Conservation (phyloP, 2,113 vertebrate species). For the Ctenodactylus gundi region DNA sequence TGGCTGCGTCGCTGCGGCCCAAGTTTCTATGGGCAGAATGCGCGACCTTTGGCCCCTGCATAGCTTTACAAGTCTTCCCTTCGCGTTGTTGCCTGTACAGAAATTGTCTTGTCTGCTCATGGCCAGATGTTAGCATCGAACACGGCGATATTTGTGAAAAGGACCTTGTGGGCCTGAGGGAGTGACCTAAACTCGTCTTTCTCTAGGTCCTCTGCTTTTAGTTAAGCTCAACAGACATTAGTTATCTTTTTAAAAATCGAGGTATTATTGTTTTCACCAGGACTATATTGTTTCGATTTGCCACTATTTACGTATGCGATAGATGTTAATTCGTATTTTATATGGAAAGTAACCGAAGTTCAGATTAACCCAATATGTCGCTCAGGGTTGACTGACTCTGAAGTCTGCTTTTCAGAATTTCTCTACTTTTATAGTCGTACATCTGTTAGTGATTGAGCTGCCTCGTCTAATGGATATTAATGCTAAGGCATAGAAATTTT, state of each 20-base stretch:
- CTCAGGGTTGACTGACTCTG: not conserved
- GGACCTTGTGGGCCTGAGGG: not conserved
- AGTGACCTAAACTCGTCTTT: not conserved
- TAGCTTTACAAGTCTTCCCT: not conserved
- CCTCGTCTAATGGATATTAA: not conserved
- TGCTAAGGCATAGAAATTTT: not conserved
- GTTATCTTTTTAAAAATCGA: too few relatives aligned
- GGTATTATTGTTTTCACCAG: not conserved
- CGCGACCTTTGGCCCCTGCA: not conserved
- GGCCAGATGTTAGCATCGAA: not conserved
- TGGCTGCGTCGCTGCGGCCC: not conserved
- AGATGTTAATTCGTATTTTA: not conserved
- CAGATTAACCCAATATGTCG: not conserved
- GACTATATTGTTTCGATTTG: not conserved
- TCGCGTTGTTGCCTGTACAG: fast-evolving
- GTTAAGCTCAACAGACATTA: not conserved
- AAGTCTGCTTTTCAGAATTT: not conserved
- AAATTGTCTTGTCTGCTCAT: not conserved
- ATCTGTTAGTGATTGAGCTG: not conserved
- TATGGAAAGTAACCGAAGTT: not conserved
- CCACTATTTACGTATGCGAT: not conserved
- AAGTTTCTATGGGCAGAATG: not conserved
- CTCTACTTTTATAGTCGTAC: not conserved
- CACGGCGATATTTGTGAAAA: not conserved
- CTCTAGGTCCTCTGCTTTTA: not conserved